Percentiles rank a stretch among this genome's conserved stretches.
Evolutionary conservation across 2,888 invertebrate genomes (phyloP).

Genomic region (Teleiodes luculella): DNA sequence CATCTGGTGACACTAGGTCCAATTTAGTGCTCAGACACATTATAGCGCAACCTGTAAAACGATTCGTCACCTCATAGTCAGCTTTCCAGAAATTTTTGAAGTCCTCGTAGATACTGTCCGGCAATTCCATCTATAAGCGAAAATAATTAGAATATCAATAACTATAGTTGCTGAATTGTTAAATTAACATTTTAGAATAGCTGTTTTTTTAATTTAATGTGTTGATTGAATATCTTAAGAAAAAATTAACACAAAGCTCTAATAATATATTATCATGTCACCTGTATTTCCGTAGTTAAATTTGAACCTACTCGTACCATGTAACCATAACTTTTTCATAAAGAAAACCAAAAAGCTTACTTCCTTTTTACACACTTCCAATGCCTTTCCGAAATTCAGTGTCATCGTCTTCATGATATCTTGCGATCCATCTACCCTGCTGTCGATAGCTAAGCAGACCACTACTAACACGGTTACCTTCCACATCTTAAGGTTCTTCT

Average conservation of each 20-base stretch:
- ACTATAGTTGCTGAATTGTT: too few species aligned
- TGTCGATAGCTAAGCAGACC: constrained; percentile 23
- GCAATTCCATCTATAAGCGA: constrained; percentile 37
- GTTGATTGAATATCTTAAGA: too few species aligned
- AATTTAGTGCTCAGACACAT: constrained; percentile 54
- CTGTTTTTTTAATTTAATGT: too few species aligned
- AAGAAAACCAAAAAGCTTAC: neutral
- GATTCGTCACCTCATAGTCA: constrained; percentile 37
- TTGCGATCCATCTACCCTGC: constrained; percentile 34
- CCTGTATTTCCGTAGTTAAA: too few species aligned
- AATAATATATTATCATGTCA: too few species aligned
- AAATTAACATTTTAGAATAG: too few species aligned
- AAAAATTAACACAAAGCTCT: too few species aligned
- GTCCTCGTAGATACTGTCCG: constrained; percentile 39
- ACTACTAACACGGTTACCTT: constrained; percentile 25
- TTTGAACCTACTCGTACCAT: too few species aligned
- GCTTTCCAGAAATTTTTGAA: constrained; percentile 55
- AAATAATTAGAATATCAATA: too few species aligned
- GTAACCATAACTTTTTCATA: too few species aligned
- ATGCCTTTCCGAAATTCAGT: constrained; percentile 37
- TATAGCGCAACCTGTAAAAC: constrained; percentile 53
- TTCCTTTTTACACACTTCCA: constrained; percentile 25
- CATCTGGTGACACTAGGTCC: constrained; percentile 47
- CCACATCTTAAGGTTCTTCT: constrained; percentile 1
- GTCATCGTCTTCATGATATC: constrained; percentile 40